Conservation (phyloP, 1,140 invertebrate genomes). For the Apis cerana region DNA sequence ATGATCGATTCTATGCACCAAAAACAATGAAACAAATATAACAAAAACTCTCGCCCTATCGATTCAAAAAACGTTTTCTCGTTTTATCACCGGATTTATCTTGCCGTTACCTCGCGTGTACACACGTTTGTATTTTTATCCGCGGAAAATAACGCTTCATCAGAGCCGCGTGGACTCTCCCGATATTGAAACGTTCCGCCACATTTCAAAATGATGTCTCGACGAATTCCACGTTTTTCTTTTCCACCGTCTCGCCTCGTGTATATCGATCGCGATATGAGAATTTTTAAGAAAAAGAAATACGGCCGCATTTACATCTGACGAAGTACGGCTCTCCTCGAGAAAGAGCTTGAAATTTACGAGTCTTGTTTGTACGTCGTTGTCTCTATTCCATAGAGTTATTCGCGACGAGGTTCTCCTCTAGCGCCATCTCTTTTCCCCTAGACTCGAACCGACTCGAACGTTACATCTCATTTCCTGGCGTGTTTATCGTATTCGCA, state of each 20-base stretch:
- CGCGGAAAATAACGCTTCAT: constrained; percentile 2
- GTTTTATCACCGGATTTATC: not conserved
- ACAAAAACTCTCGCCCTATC: not conserved
- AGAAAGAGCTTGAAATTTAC: constrained; percentile 61
- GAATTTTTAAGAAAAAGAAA: constrained; percentile 34
- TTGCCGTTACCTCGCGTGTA: not conserved
- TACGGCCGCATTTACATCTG: constrained; percentile 60
- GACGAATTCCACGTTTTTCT: too few species aligned
- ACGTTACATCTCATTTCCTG: constrained; percentile 17
- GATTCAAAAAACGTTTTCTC: not conserved
- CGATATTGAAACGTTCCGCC: constrained; percentile 10
- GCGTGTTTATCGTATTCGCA: too few species aligned
- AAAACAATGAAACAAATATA: not conserved
- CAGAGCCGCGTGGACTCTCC: not conserved
- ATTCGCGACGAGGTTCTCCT: constrained; percentile 34
- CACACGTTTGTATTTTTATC: not conserved
- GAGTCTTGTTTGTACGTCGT: constrained; percentile 66
- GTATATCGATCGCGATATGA: not conserved
- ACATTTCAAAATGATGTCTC: not conserved
- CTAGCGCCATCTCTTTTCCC: not conserved
- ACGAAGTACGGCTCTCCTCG: constrained; percentile 56
- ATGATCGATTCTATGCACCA: constrained; percentile 41
- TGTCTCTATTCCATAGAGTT: constrained; percentile 45
- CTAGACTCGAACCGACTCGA: not conserved
- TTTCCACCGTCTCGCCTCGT: too few species aligned